A percentile compares a stretch with the other conserved stretches of the same genome.
phyloP scores from a whole-genome alignment of 2,888 invertebrate genomes.

The Pachliopta kotzebuea region DNA sequence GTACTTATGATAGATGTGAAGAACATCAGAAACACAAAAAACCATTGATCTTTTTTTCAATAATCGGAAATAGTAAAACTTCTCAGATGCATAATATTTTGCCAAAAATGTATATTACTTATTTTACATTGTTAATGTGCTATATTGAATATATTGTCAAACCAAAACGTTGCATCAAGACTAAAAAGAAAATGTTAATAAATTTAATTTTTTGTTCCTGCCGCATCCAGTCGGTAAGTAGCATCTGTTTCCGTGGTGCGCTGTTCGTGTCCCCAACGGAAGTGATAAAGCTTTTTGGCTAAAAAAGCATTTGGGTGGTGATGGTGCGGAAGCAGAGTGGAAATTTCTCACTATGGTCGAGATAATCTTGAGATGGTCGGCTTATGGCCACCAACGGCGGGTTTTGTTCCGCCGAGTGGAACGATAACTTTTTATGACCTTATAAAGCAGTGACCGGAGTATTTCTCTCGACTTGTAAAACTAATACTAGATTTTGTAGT shows the following conservation, averaged over 20 bases:
- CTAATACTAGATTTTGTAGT: background rate
- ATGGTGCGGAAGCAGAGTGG: constrained; percentile 74
- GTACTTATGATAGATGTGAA: too few species aligned
- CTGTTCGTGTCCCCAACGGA: constrained; percentile 69
- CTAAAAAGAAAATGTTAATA: too few species aligned
- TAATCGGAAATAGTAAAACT: too few species aligned
- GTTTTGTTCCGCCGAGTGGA: constrained; percentile 50
- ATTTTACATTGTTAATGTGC: too few species aligned
- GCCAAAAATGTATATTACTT: too few species aligned
- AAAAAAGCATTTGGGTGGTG: constrained; percentile 74
- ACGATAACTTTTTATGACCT: constrained; percentile 51
- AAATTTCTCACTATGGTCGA: constrained; percentile 55
- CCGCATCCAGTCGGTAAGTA: background rate
- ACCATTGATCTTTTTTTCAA: too few species aligned
- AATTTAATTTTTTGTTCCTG: background rate
- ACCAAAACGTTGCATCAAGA: too few species aligned
- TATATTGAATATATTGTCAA: too few species aligned
- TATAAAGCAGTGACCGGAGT: constrained; percentile 36
- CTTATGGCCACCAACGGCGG: constrained; percentile 31
- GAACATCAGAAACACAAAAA: too few species aligned
- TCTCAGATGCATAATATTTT: too few species aligned
- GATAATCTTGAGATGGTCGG: constrained; percentile 61
- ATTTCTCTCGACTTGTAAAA: constrained; percentile 30
- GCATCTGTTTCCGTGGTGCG: constrained; percentile 42
- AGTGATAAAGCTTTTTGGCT: constrained; percentile 79